Base-by-base conservation (phyloP, 2,888 invertebrate species). In the Muschampia plurimacula region DNA sequence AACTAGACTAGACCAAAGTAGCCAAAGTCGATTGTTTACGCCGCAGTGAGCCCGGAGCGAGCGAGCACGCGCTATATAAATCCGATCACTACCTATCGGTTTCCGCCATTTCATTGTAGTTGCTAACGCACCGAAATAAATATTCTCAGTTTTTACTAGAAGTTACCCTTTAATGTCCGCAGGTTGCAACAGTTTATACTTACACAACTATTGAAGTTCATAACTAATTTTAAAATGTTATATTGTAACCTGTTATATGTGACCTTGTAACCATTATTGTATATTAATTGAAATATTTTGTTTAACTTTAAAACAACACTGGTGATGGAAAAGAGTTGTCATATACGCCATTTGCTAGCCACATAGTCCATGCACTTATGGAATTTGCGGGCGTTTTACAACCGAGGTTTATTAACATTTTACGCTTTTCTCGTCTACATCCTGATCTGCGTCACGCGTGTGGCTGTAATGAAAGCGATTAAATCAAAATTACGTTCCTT, bases 381-480 rank as follows among this genome's bases (percentile, higher is more conserved):
- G 7, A n/a, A 9, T 69, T 64, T 32, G 55, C 36, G 57, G 41
- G 13, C 55, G 44, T 69, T 64, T 69, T 69, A 62, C 49, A n/a
- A 39, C 49, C 60, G 22, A 32, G 39, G 36, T 62, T 57, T 28
- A 69, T 64, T 69, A 69, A 64, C 69, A 69, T 55, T 60, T 69
- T 64, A 64, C 69, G 69, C 64, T 28, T 55, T 28, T 15, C 69
- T 55, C 62, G 52, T 63, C 60, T 15, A 60, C 60, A 46, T 15
- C 13, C 36, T 67, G 60, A 46, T 67, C 57, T 67, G 59, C 44
- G 67, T 67, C 62, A 59, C 69, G 49, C 62, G 64, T 55, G 55
- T 49, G 63, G 62, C 49, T 22, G 57, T 70, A 65, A 70, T 70
- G 46, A 36, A 70, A 65, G 65, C 57, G 65, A 65, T 65, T 70